Percentiles rank a stretch among this genome's conserved stretches.
These are phyloP conservation scores for Pristiophorus japonicus DNA, from an alignment of 2,113 vertebrate genomes.

Conservation along the genomic window DNA sequence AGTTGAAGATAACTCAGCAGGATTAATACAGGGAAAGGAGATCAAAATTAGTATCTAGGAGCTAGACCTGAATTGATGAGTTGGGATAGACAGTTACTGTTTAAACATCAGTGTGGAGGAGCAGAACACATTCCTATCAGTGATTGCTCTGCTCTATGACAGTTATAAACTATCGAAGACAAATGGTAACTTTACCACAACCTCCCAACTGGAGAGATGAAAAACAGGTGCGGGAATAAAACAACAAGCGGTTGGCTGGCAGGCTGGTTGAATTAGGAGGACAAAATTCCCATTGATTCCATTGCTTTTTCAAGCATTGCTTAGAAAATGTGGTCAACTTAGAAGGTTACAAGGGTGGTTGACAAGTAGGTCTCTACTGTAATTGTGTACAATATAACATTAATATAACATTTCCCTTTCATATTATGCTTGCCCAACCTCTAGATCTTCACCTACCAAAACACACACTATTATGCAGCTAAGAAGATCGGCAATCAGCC, in stretches of 20 bases:
- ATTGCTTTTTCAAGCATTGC: background rate
- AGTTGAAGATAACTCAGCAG: background rate
- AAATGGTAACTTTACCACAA: background rate
- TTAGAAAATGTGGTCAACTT: background rate
- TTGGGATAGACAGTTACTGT: background rate
- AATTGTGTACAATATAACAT: background rate
- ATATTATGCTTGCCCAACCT: background rate
- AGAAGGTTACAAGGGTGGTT: background rate
- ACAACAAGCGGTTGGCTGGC: background rate
- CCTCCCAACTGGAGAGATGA: background rate
- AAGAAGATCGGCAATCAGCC: background rate
- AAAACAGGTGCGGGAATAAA: background rate
- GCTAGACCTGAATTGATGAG: background rate
- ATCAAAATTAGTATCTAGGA: background rate
- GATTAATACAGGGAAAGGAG: background rate
- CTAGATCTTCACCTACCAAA: background rate
- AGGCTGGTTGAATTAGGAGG: background rate
- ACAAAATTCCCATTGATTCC: background rate
- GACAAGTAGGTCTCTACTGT: background rate
- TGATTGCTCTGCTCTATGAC: background rate
- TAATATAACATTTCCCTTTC: background rate
- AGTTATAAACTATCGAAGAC: background rate
- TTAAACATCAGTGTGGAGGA: background rate
- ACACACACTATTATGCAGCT: background rate
- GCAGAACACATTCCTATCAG: background rate